Base-by-base conservation (phyloP, 2,113 vertebrate species). In the Perognathus longimembris region DNA sequence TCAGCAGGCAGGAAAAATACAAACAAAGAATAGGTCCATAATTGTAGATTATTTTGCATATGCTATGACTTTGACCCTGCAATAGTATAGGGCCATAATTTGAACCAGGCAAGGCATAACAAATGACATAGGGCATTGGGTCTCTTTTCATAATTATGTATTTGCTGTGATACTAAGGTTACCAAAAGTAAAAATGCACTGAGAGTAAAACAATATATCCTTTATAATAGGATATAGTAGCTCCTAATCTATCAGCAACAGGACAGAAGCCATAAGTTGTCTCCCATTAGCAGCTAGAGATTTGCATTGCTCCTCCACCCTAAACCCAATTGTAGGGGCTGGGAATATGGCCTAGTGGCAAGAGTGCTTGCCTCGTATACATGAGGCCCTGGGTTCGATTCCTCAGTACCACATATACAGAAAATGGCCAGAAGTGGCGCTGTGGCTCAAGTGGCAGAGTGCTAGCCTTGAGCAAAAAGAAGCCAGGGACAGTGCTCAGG, bases 1-100 rank as follows among this genome's bases (percentile, higher is more conserved):
- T 73, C 38, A 89, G 73, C 36, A 83, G 11, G n/a, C 69, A 88
- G 38, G 57, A 90, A 94, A 94, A 94, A 67, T 11, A 17, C 80
- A 89, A 96, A 67, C 9, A 30, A 70, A 40, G 26, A 88, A 57
- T 1, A 92, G 45, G 26, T 11, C 8, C 61, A 50, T 50, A 86
- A 69, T 2, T 89, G 11, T 32, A 66, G 28, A 57, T 86, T 92
- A 57, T 34, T 86, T 74, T 71, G 45, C 67, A n/a, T 85, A 20
- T 80, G 22, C 74, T 85, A 76, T 14, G 32, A 77, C 40, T 79
- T 85, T 95, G 66, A 24, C 28, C 54, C 36, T 26, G 30, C 85
- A 95, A 88, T 66, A 34, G 17, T 42, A 73, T 17, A 64, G 26
- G 32, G 17, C 28, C 78, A 30, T 82, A 83, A 85, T 73, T 75